Evolutionary conservation across 2,888 invertebrate genomes (phyloP).

Genomic region (Ganaspis brasiliensis): DNA sequence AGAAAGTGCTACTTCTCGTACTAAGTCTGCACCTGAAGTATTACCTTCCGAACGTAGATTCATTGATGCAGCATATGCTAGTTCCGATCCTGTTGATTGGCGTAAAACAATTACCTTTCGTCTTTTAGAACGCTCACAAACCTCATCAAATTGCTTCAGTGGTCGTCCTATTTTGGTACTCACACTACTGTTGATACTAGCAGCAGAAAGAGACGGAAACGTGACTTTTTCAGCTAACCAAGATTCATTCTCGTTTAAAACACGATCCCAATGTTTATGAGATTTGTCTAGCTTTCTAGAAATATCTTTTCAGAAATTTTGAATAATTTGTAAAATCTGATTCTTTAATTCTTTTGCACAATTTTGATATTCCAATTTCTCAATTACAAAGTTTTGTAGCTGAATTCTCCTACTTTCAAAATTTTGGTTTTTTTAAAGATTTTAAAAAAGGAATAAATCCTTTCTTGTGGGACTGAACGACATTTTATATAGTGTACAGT

Average conservation of each 20-base stretch:
- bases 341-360: background rate
- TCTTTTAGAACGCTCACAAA: background rate
- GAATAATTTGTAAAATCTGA: background rate
- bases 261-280: background rate
- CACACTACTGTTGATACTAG: background rate
- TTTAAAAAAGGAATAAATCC: background rate
- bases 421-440: background rate
- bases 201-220: background rate
- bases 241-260: slow-evolving; percentile 19
- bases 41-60: background rate
- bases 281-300: slow-evolving; percentile 1
- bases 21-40: background rate
- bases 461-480: background rate
- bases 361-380: too few species aligned
- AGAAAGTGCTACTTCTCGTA: background rate
- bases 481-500: background rate
- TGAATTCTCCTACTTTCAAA: background rate
- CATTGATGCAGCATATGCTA: slow-evolving; percentile 4
- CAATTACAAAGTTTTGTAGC: background rate
- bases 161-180: background rate
- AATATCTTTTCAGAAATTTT: background rate
- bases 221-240: background rate
- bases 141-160: background rate
- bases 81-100: background rate
- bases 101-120: background rate